Evolutionary conservation across 2,113 vertebrate genomes (phyloP).

Genomic region (Anoura caudifer): DNA sequence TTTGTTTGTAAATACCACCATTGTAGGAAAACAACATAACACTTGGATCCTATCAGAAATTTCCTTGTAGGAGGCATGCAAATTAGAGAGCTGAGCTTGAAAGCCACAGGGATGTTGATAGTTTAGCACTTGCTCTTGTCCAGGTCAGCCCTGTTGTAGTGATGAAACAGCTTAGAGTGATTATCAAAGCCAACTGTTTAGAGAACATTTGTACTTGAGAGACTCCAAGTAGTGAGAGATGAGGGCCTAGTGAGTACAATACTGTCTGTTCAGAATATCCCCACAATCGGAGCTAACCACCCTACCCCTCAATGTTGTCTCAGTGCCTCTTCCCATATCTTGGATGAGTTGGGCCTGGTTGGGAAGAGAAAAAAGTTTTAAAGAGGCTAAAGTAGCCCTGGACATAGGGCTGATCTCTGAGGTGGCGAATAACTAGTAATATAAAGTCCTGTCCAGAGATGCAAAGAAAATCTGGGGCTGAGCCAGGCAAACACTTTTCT

Average conservation of each 20-base stretch:
- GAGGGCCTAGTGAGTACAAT: not conserved
- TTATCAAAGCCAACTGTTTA: not conserved
- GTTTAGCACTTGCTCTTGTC: not conserved
- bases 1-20: slow-evolving; percentile 54
- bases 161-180: not conserved
- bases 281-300: not conserved
- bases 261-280: not conserved
- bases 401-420: not conserved
- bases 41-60: slow-evolving; percentile 30
- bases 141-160: not conserved
- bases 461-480: not conserved
- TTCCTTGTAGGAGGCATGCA: not conserved
- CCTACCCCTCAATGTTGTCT: not conserved
- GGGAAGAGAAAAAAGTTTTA: not conserved
- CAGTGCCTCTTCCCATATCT: not conserved
- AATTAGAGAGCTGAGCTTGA: slow-evolving; percentile 7
- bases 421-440: not conserved
- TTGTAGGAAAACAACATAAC: slow-evolving; percentile 34
- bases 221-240: not conserved
- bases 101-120: not conserved
- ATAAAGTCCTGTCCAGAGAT: not conserved
- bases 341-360: not conserved
- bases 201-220: not conserved
- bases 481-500: not conserved
- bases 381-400: not conserved